Percentiles rank a stretch among this genome's conserved stretches.
phyloP scores from a whole-genome alignment of 2,797 vertebrate genomes.

The Lagocephalus sceleratus region DNA sequence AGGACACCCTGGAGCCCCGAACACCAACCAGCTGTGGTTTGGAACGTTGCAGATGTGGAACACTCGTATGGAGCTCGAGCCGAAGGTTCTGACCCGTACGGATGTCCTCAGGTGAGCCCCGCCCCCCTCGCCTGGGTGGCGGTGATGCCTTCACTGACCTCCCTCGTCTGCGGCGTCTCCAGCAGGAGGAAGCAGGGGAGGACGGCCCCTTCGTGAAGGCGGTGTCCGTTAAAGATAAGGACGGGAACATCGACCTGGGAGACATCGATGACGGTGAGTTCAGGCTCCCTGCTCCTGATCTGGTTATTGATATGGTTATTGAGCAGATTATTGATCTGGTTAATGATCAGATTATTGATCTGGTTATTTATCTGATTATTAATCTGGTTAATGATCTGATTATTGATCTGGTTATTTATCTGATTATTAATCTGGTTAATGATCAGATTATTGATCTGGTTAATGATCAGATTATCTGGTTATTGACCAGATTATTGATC shows the following conservation, averaged over 20 bases:
- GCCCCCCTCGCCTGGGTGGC: neutral
- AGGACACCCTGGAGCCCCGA: neutral
- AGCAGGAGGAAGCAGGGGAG: neutral
- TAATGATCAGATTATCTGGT: too few species aligned
- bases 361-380: too few species aligned
- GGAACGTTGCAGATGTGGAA: constrained; percentile 56
- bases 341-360: too few species aligned
- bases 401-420: too few species aligned
- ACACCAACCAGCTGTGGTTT: neutral
- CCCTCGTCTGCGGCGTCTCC: neutral
- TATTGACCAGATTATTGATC: too few species aligned
- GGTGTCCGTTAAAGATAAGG: constrained; percentile 57
- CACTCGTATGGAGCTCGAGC: constrained; percentile 67
- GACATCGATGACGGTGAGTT: constrained; percentile 63
- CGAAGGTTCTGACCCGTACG: neutral
- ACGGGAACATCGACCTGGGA: constrained; percentile 56
- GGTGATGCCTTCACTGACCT: constrained; percentile 15
- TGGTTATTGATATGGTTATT: too few species aligned
- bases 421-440: too few species aligned
- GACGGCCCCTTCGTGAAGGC: constrained; percentile 55
- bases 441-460: too few species aligned
- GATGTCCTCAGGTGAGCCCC: constrained; percentile 33
- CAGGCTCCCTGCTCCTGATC: neutral
- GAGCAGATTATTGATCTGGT: too few species aligned
- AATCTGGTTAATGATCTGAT: too few species aligned